Evolutionary conservation across 2,113 vertebrate genomes (phyloP).

Genomic region (Ptyas mucosa): DNA sequence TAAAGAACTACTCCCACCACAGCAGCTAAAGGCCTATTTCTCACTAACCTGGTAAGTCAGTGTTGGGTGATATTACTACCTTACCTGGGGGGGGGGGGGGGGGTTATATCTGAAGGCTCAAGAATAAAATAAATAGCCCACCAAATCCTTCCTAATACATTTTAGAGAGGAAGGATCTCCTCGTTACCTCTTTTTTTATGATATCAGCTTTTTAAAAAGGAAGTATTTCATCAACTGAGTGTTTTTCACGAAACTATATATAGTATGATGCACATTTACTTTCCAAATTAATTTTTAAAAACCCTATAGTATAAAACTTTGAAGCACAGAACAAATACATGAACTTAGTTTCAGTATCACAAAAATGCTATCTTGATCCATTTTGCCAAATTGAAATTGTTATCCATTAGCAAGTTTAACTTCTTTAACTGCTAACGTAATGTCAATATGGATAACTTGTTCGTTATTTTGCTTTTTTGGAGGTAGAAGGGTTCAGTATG

Average conservation of each 20-base stretch:
- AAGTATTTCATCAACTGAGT: neutral
- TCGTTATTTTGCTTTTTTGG: neutral
- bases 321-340: neutral
- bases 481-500: neutral
- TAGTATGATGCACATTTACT: neutral
- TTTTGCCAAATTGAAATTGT: neutral
- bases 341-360: neutral
- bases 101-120: neutral
- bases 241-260: neutral
- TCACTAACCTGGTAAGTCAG: neutral
- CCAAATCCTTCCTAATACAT: neutral
- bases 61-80: neutral
- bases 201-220: neutral
- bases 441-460: neutral
- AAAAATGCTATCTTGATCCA: neutral
- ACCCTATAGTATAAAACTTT: neutral
- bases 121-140: neutral
- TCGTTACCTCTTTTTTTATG: neutral
- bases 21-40: neutral
- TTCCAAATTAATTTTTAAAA: neutral
- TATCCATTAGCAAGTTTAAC: neutral
- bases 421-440: neutral
- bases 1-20: neutral
- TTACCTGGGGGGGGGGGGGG: neutral
- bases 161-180: neutral